These are phyloP conservation scores for Lutraria rhynchaena DNA, from an alignment of 1,140 invertebrate genomes.

Conservation along the genomic window DNA sequence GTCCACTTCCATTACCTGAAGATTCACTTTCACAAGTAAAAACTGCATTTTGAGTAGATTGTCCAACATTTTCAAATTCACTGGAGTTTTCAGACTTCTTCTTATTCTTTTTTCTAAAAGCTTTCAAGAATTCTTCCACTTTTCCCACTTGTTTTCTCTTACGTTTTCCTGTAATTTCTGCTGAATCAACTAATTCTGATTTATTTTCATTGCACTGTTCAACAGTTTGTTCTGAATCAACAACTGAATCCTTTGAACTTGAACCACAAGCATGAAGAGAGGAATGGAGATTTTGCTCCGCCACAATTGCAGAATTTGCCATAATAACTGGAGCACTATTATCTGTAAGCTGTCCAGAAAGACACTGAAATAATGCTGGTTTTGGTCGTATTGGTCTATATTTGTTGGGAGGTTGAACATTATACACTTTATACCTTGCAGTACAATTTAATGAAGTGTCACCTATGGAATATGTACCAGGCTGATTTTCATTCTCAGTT, in stretches of 20 bases:
- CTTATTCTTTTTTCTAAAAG: constrained; percentile 19
- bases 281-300: no score
- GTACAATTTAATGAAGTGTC: constrained; percentile 49
- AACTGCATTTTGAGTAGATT: background rate
- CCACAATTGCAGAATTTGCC: no score
- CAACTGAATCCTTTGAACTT: background rate
- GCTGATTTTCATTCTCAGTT: background rate
- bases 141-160: constrained; percentile 37
- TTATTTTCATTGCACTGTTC: background rate
- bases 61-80: background rate
- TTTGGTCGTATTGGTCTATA: constrained; percentile 16
- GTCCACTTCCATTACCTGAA: background rate
- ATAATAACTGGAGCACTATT: background rate
- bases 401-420: background rate
- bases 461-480: no score
- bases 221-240: background rate
- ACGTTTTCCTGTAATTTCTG: constrained; percentile 29
- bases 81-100: constrained; percentile 10
- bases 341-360: background rate
- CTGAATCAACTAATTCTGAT: background rate
- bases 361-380: constrained; percentile 8
- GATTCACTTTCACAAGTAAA: background rate
- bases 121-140: constrained; percentile 46
- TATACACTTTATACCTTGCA: constrained; percentile 40
- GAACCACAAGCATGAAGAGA: no score